Percentiles rank a stretch among this genome's conserved stretches.
phyloP scores from a whole-genome alignment of 2,113 vertebrate species.

The Hippocampus guttulatus region DNA sequence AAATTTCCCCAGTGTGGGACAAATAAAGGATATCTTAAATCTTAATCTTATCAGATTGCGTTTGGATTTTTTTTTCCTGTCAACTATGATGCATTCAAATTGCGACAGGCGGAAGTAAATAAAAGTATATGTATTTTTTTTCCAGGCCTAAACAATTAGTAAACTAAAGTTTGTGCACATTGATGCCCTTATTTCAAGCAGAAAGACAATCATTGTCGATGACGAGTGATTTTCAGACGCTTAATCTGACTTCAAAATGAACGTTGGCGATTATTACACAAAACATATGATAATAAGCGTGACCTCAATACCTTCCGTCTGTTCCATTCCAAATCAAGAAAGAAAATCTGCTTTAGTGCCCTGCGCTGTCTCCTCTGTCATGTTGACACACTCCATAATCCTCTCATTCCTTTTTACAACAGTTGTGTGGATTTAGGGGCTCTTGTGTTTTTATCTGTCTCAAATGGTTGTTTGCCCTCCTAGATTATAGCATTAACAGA shows the following conservation, averaged over 20 bases:
- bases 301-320: conserved; percentile 13
- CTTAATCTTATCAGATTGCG: too few relatives aligned
- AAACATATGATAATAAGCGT: neutral
- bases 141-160: too few relatives aligned
- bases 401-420: conserved; percentile 19
- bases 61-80: neutral
- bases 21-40: too few relatives aligned
- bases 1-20: too few relatives aligned
- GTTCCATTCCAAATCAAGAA: conserved; percentile 6
- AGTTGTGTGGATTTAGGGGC: conserved; percentile 18
- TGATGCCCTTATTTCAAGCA: neutral
- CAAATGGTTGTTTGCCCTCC: conserved; percentile 17
- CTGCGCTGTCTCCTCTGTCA: neutral
- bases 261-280: conserved; percentile 4
- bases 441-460: conserved; percentile 35
- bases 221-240: neutral
- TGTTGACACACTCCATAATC: conserved; percentile 30
- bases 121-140: neutral
- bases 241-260: conserved; percentile 24
- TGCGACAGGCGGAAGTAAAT: neutral
- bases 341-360: neutral
- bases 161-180: neutral
- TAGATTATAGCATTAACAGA: conserved; percentile 55
- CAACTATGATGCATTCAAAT: neutral
- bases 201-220: neutral